These are phyloP conservation scores for Diabrotica undecimpunctata DNA, from an alignment of 1,140 invertebrate genomes.

Conservation along the genomic window DNA sequence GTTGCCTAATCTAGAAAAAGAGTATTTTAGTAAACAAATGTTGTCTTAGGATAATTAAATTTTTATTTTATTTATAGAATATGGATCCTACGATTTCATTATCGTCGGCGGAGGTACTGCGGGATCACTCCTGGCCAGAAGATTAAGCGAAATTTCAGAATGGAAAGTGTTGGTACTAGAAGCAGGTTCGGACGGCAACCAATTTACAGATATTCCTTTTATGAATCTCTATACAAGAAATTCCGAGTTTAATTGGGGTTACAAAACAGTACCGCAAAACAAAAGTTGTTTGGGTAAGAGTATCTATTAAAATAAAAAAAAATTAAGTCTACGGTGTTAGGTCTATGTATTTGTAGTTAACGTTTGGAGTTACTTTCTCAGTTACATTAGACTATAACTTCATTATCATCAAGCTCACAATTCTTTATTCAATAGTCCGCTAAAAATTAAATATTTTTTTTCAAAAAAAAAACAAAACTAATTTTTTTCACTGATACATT, in stretches of 20 bases:
- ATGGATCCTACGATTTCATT: slow-evolving; percentile 37
- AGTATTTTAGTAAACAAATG: too few species aligned
- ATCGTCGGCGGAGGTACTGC: slow-evolving; percentile 48
- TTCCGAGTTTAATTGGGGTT: slow-evolving; percentile 74
- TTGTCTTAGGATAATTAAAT: not conserved
- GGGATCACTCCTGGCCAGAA: slow-evolving; percentile 57
- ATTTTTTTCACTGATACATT: too few species aligned
- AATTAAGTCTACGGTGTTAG: too few species aligned
- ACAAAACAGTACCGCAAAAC: slow-evolving; percentile 65
- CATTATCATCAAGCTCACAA: too few species aligned
- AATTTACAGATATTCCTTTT: slow-evolving; percentile 70
- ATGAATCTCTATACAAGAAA: slow-evolving; percentile 63
- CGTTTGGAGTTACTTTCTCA: too few species aligned
- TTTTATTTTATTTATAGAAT: slow-evolving; percentile 25
- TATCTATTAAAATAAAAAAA: slow-evolving; percentile 11
- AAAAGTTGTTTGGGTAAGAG: slow-evolving; percentile 62
- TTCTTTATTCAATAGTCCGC: too few species aligned
- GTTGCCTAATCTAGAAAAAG: too few species aligned
- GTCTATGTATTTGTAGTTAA: too few species aligned
- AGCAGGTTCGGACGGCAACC: slow-evolving; percentile 63
- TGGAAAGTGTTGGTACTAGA: slow-evolving; percentile 71
- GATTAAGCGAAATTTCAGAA: slow-evolving; percentile 64
- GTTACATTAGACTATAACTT: too few species aligned
- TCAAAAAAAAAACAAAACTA: too few species aligned
- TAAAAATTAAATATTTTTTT: too few species aligned